phyloP scores from a whole-genome alignment of 2,888 invertebrate genomes.

The Altica lythri region DNA sequence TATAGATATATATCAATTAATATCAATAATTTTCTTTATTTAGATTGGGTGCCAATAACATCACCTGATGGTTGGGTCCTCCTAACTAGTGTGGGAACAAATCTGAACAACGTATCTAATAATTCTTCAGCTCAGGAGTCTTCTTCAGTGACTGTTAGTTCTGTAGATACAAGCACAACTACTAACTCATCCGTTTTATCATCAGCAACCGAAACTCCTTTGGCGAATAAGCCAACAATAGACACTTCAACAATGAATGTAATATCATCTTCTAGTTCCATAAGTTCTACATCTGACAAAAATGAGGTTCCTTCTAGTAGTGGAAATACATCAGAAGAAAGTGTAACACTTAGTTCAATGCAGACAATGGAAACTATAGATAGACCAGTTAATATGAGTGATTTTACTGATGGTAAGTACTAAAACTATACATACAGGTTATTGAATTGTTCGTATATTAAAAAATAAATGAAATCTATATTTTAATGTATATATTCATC shows the following conservation, averaged over 20 bases:
- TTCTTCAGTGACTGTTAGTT: neutral
- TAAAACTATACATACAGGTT: too few relatives aligned
- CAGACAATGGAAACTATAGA: slow-evolving; percentile 9
- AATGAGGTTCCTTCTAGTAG: neutral
- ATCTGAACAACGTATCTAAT: slow-evolving; percentile 16
- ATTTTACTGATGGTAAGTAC: slow-evolving; percentile 54
- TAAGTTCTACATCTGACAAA: neutral
- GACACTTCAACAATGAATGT: slow-evolving; percentile 15
- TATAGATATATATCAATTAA: too few relatives aligned
- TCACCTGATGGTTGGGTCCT: slow-evolving; percentile 72
- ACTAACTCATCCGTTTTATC: too few relatives aligned
- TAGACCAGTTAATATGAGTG: slow-evolving; percentile 53
- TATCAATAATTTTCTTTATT: slow-evolving; percentile 44
- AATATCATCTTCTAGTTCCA: slow-evolving; percentile 14
- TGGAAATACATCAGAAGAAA: neutral
- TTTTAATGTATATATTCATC: neutral
- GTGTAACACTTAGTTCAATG: neutral
- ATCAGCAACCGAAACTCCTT: too few relatives aligned
- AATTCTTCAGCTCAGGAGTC: neutral
- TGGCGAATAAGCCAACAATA: too few relatives aligned
- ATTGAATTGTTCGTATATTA: too few relatives aligned
- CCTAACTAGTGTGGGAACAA: slow-evolving; percentile 53
- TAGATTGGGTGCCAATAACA: slow-evolving; percentile 68
- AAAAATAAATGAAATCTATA: neutral
- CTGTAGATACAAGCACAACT: slow-evolving; percentile 13